Percentiles rank a stretch among this genome's conserved stretches.
Evolutionary conservation across 2,797 vertebrate species (phyloP).

Genomic region (Pipistrellus nathusii): DNA sequence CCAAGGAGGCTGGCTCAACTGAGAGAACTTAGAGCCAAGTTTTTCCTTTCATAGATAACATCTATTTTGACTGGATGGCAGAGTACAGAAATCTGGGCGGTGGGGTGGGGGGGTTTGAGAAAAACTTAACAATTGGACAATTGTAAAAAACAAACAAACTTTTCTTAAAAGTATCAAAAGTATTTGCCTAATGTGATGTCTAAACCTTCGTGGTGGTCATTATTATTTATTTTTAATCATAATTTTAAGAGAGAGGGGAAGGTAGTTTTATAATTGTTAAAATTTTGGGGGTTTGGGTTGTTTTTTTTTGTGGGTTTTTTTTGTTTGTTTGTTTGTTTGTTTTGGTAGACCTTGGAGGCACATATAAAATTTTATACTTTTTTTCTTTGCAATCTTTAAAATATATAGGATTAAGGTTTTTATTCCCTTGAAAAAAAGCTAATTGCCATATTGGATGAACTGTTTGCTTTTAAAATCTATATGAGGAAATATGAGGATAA

Average conservation of each 20-base stretch:
- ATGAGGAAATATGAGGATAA: constrained; percentile 53
- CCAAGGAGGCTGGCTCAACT: constrained; percentile 87
- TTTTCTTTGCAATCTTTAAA: constrained; percentile 66
- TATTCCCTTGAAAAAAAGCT: constrained; percentile 69
- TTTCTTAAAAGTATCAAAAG: constrained; percentile 57
- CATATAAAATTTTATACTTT: constrained; percentile 81
- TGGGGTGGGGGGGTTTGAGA: not conserved
- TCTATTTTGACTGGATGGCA: constrained; percentile 46
- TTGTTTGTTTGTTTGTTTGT: not conserved
- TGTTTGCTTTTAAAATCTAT: constrained; percentile 60
- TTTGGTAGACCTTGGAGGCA: constrained; percentile 66
- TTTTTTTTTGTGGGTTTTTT: not conserved
- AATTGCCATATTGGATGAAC: constrained; percentile 44
- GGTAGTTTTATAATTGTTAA: constrained; percentile 9
- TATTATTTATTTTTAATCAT: constrained; percentile 57
- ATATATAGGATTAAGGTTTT: constrained; percentile 73
- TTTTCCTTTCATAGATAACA: constrained; percentile 88
- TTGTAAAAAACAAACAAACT: not conserved
- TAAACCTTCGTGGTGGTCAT: constrained; percentile 45
- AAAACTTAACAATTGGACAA: constrained; percentile 63
- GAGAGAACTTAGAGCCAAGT: constrained; percentile 89
- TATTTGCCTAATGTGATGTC: constrained; percentile 60
- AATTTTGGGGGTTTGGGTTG: not conserved
- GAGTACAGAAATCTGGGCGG: constrained; percentile 21
- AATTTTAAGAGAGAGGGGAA: constrained; percentile 9